phyloP scores from a whole-genome alignment of 2,888 invertebrate genomes.

The Drosophila macrospina region DNA sequence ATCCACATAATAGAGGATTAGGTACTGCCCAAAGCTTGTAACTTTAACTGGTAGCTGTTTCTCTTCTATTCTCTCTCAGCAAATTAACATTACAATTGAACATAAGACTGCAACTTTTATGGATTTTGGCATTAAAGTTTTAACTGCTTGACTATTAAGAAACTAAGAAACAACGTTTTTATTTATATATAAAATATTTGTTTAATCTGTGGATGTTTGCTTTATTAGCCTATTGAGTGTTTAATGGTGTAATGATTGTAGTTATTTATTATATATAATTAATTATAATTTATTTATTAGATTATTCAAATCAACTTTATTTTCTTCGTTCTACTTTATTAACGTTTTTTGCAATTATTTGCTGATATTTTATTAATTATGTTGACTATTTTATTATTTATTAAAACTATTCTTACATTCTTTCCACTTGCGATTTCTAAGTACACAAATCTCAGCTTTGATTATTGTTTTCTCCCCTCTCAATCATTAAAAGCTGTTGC shows the following conservation, averaged over 20 bases:
- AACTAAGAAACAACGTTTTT: background rate
- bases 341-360: no score
- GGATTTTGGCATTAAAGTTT: slow-evolving; percentile 2
- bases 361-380: background rate
- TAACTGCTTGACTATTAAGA: background rate
- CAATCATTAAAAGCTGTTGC: slow-evolving; percentile 32
- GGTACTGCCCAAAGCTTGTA: slow-evolving; percentile 35
- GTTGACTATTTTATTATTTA: background rate
- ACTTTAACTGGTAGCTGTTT: slow-evolving; percentile 33
- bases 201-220: no score
- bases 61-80: background rate
- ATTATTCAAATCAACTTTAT: no score
- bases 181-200: slow-evolving; percentile 1
- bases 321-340: no score
- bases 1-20: slow-evolving; percentile 65
- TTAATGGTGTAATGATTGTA: no score
- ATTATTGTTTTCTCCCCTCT: background rate
- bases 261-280: no score
- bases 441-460: background rate
- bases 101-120: slow-evolving; percentile 2
- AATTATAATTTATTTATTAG: no score
- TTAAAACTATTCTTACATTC: no score
- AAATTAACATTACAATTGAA: slow-evolving; percentile 39
- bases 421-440: background rate
- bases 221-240: no score